Conservation (phyloP, 2,797 vertebrate species). For the Xiphophorus birchmanni region DNA sequence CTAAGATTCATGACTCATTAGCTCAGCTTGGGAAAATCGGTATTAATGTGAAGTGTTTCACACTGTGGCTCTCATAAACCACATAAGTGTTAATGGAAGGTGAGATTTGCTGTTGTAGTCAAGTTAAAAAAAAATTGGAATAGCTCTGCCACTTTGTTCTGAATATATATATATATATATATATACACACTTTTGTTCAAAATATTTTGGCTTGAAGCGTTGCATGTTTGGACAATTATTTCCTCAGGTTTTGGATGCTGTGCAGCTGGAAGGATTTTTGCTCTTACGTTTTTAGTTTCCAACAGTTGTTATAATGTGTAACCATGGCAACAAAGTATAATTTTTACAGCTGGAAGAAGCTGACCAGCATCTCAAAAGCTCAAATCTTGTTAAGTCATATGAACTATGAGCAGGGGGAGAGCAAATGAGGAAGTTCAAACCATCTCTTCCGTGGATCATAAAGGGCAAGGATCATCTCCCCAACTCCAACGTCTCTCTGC, state of each 20-base stretch:
- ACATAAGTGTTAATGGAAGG: conserved; percentile 19
- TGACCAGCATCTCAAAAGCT: not conserved
- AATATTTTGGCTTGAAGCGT: not conserved
- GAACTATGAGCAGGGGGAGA: not conserved
- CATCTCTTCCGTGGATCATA: not conserved
- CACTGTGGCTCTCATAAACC: conserved; percentile 20
- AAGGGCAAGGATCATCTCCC: not conserved
- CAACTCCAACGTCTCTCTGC: not conserved
- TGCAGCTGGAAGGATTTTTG: not conserved
- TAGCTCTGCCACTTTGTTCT: not conserved
- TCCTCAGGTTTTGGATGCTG: not conserved
- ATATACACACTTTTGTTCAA: not conserved
- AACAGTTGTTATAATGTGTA: not conserved
- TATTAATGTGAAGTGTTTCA: conserved; percentile 32
- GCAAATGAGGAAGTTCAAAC: not conserved
- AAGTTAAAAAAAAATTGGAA: conserved; percentile 1
- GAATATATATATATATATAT: no score
- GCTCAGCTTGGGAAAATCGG: conserved; percentile 19
- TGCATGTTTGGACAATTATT: not conserved
- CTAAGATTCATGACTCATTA: conserved; percentile 20
- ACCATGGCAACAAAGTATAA: not conserved
- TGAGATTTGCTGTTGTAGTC: conserved; percentile 16
- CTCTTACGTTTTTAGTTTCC: not conserved
- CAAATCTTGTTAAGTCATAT: not conserved
- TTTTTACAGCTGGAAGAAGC: not conserved